Evolutionary conservation across 1,140 invertebrate genomes (phyloP).

Genomic region (Hetaerina americana): DNA sequence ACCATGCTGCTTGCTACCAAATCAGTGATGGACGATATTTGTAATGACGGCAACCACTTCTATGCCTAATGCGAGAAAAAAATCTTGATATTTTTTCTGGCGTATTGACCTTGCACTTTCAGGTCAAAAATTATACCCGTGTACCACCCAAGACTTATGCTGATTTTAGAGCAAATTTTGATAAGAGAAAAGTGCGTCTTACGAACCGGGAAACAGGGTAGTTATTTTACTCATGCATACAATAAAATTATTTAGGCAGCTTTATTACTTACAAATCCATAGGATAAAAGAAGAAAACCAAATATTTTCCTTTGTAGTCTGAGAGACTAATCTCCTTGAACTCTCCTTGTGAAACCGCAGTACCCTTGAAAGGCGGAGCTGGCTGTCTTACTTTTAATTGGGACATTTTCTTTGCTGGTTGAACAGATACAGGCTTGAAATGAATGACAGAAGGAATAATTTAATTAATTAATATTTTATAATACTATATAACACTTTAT

Average conservation of each 20-base stretch:
- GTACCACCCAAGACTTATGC: neutral
- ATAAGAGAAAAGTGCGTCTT: neutral
- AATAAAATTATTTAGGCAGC: neutral
- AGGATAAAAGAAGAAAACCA: constrained; percentile 64
- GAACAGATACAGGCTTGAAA: no score
- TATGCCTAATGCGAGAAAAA: no score
- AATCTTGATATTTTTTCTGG: no score
- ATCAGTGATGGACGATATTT: no score
- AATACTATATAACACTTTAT: no score
- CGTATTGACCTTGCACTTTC: neutral
- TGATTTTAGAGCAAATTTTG: neutral
- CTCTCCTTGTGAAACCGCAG: constrained; percentile 78
- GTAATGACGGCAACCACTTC: no score
- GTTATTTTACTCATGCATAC: neutral
- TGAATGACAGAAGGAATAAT: no score
- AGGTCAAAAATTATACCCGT: neutral
- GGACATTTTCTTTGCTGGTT: no score
- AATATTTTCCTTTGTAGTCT: constrained; percentile 69
- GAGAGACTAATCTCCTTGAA: constrained; percentile 79
- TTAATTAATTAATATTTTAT: no score
- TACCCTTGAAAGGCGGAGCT: constrained; percentile 76
- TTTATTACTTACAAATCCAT: constrained; percentile 47
- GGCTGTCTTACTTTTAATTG: no score
- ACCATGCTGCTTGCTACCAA: no score
- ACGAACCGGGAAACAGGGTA: neutral